These are phyloP conservation scores for Trachythela sp. DNA, from an alignment of 64 coral and sea anemone species.

Conservation along the genomic window DNA sequence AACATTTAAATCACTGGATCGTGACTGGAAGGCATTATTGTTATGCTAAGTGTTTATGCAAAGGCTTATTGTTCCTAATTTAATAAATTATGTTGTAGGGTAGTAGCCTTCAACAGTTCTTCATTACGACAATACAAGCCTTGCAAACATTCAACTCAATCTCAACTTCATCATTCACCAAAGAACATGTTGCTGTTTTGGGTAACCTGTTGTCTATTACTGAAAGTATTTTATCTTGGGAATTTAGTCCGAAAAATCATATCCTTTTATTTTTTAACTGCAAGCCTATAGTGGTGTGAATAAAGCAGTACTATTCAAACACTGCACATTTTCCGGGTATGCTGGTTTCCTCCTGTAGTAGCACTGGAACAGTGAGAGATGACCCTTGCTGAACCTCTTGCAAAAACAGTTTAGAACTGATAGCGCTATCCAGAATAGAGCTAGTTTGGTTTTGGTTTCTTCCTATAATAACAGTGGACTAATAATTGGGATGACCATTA, in stretches of 20 bases:
- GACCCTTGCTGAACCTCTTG: no score
- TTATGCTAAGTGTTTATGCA: neutral
- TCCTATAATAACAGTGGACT: no score
- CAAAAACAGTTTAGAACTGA: neutral
- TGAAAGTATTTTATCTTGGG: slow-evolving; percentile 85
- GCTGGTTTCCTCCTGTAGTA: no score
- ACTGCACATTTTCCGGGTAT: no score
- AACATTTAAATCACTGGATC: no score
- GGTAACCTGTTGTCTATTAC: slow-evolving; percentile 65
- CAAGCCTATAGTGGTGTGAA: neutral
- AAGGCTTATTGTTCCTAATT: neutral
- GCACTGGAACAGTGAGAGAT: no score
- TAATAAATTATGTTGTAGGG: neutral
- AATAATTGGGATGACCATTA: no score
- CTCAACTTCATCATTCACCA: neutral
- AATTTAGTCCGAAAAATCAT: slow-evolving; percentile 72
- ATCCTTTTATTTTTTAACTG: slow-evolving; percentile 56
- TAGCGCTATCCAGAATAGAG: neutral
- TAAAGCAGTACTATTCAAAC: no score
- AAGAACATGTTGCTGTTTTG: slow-evolving; percentile 54
- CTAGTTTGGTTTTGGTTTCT: neutral
- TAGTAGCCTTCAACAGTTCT: slow-evolving; percentile 31
- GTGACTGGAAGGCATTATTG: no score
- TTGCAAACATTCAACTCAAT: slow-evolving; percentile 26
- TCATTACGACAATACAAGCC: slow-evolving; percentile 41